Base-by-base conservation (phyloP, 1,140 invertebrate genomes). In the Drosophila lini region DNA sequence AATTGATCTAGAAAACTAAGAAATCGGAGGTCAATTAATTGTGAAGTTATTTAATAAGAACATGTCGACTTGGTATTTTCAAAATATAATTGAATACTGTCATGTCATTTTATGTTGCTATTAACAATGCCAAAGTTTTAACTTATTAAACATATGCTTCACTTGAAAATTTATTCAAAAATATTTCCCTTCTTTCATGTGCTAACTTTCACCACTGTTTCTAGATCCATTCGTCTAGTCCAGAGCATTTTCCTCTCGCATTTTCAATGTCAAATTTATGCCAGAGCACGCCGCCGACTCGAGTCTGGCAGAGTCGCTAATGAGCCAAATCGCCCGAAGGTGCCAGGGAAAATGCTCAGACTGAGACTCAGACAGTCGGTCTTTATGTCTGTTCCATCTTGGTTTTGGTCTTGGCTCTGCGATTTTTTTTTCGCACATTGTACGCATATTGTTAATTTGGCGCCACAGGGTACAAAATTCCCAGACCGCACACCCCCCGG, bases 231-330 rank as follows among this genome's bases (percentile, higher is more conserved):
- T 67, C 62, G 34, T 57, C 62, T 76, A 59, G 73, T 76, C 65
- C 70, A 36, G 45, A 67, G 48, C 52, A 64, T 65, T 77, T 77
- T 78, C 56, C 42, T 78, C 52, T 53, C 38, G 28, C 58, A 74
- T 89, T 89, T 89, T 84, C 84, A 88, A 88, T 88, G 83, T 88
- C 84, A 81, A 89, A 88, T 88, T 88, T 88, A 88, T 88, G 84
- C 84, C 78, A 78, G 59, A 42, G 77, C 84, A 88, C 81, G 85
- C 76, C 62, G 28, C 68, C 62, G 15, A 44, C 31, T 34, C 6
- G n/a, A 74, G 75, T 76, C 80, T 88, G 80, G 61, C 64, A 74
- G 88, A 75, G 64, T 75, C 80, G 88, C 88, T 91, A 91, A 91
- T 91, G 88, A 91, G 88, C 80, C 89, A 91, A 91, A 91, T 59